Conservation (phyloP, 1,140 invertebrate genomes). For the Aphis gossypii region DNA sequence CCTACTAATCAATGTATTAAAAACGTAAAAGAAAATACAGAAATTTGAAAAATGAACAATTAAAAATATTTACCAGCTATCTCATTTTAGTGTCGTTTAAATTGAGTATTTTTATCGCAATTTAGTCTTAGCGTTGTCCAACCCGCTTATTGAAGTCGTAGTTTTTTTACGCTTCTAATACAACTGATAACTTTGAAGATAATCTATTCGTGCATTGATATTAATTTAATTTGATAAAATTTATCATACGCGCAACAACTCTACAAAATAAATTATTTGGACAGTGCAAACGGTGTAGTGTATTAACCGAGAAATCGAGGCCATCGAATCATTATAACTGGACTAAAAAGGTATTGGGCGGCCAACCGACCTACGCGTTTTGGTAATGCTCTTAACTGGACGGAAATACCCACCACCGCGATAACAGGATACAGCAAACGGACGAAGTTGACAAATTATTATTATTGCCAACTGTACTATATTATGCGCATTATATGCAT, state of each 20-base stretch:
- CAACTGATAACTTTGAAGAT: neutral
- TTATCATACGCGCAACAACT: neutral
- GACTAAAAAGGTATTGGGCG: neutral
- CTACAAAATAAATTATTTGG: neutral
- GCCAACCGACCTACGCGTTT: neutral
- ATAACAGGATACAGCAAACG: constrained; percentile 1
- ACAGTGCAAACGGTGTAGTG: neutral
- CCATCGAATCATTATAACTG: constrained; percentile 6
- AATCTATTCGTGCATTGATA: neutral
- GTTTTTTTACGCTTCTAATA: too few relatives aligned
- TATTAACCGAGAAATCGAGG: constrained; percentile 4
- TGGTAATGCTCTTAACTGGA: neutral
- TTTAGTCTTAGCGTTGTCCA: neutral
- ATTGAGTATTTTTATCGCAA: neutral
- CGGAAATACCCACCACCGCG: neutral
- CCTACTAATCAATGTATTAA: neutral
- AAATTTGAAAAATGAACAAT: neutral
- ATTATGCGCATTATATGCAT: neutral
- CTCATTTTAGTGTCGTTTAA: neutral
- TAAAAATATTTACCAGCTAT: neutral
- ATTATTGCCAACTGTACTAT: neutral
- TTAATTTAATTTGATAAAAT: neutral
- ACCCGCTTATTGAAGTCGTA: neutral
- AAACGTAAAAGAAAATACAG: neutral
- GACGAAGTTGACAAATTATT: neutral